Base-by-base conservation (phyloP, 2,888 invertebrate species). In the Himalopsyche kuldschensis region DNA sequence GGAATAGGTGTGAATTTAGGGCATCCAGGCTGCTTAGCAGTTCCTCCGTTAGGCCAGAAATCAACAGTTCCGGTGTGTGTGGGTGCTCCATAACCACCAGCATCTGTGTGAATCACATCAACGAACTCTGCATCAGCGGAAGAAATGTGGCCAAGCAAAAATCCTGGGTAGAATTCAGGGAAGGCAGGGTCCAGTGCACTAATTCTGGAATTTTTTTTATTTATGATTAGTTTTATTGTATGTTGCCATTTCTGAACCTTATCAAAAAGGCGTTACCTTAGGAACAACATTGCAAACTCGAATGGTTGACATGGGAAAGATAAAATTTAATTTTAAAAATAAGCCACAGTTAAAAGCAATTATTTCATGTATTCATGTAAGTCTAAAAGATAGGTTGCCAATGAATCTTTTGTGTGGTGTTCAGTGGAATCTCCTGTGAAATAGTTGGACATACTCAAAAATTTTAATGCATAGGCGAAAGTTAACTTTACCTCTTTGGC, bases 71-170 rank as follows among this genome's bases (percentile, higher is more conserved):
- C 94, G 0, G 93, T 93, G 20, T 89, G 88, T 0, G 92, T 91
- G 0, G 93, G 93, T 0, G 93, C 93, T 0, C 94, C 94, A 84
- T 93, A 93, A 0, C 91, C 90, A 35, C 93, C 93, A 0, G 93
- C 93, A 87, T 95, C 94, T 0, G 95, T 94, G 87, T 95, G 95
- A 83, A 95, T 94, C 5, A 95, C 92, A 88, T 95, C 94, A 1
- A 94, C 94, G 75, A 93, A 93, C 78, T 92, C 91, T 0, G 94
- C 94, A 87, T 94, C 93, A 1, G 89, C 89, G 2, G 90, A 90
- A 55, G 87, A 90, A 15, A 94, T 88, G 86, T 93, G 93, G 17
- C 91, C 91, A 90, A 91, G 90, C 82, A 91, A 88, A 77, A 91
- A 89, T 1, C 91, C 91, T 0, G 91, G 91, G 87, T 93, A 93